Conservation (phyloP, 2,797 vertebrate species). For the Acestrorhynchus altus region DNA sequence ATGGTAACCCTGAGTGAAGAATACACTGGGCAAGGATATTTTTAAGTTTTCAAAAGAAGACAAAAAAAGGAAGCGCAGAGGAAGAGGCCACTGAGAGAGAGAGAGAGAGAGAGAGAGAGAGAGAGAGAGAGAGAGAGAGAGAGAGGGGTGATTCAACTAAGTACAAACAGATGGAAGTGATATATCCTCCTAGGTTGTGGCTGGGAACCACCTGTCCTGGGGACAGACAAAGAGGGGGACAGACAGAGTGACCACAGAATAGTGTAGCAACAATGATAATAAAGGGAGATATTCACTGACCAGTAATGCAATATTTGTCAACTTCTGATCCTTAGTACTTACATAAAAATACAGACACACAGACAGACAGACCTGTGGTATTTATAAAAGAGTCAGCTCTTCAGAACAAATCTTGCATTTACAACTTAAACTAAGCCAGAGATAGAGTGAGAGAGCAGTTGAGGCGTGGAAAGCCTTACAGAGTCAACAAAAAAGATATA, state of each 20-base stretch:
- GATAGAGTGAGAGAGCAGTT: neutral
- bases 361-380: too few relatives aligned
- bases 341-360: too few relatives aligned
- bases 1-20: conserved; percentile 80
- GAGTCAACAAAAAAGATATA: too few relatives aligned
- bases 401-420: too few relatives aligned
- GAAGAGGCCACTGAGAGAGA: conserved; percentile 45
- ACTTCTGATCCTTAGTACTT: too few relatives aligned
- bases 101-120: conserved; percentile 49
- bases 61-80: conserved; percentile 72
- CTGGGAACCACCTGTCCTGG: conserved; percentile 74
- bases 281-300: too few relatives aligned
- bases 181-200: conserved; percentile 74
- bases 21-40: conserved; percentile 75
- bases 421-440: too few relatives aligned
- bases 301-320: too few relatives aligned
- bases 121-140: neutral
- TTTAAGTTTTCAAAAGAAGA: conserved; percentile 78
- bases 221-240: conserved; percentile 50
- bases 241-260: conserved; percentile 56
- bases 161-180: conserved; percentile 79
- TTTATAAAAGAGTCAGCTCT: too few relatives aligned
- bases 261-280: too few relatives aligned
- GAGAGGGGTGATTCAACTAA: conserved; percentile 60
- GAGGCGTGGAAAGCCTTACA: too few relatives aligned